These are phyloP conservation scores for Euura lappo DNA, from an alignment of 1,140 invertebrate species.

Conservation along the genomic window DNA sequence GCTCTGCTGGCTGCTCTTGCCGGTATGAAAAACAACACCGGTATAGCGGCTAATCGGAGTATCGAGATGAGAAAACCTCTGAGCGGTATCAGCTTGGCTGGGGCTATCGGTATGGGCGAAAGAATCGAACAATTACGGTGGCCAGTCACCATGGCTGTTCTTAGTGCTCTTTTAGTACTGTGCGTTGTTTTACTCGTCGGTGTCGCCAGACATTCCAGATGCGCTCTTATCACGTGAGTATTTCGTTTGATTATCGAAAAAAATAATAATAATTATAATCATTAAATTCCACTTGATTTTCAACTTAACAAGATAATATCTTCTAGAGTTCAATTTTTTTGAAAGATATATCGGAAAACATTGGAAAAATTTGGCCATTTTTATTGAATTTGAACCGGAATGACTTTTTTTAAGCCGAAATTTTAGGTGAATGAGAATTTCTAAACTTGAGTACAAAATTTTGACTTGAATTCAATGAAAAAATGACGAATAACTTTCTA, in stretches of 20 bases:
- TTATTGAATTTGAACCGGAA: too few species aligned
- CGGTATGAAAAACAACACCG: conserved; percentile 72
- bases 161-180: conserved; percentile 78
- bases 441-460: too few species aligned
- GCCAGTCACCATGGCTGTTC: conserved; percentile 79
- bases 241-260: not conserved
- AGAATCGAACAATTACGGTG: conserved; percentile 72
- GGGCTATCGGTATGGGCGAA: conserved; percentile 57
- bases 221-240: conserved; percentile 80
- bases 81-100: conserved; percentile 70
- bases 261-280: too few species aligned
- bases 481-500: too few species aligned
- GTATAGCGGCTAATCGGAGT: conserved; percentile 72
- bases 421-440: too few species aligned
- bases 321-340: too few species aligned
- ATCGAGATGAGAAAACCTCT: conserved; percentile 76
- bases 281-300: not conserved
- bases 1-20: conserved; percentile 70
- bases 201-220: conserved; percentile 81
- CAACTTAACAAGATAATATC: not conserved
- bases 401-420: too few species aligned
- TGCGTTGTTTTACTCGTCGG: conserved; percentile 83
- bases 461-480: too few species aligned
- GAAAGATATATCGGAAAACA: not conserved
- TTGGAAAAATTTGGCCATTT: conserved; percentile 8